Conservation (phyloP, 2,113 vertebrate genomes). For the Gobiocypris rarus region DNA sequence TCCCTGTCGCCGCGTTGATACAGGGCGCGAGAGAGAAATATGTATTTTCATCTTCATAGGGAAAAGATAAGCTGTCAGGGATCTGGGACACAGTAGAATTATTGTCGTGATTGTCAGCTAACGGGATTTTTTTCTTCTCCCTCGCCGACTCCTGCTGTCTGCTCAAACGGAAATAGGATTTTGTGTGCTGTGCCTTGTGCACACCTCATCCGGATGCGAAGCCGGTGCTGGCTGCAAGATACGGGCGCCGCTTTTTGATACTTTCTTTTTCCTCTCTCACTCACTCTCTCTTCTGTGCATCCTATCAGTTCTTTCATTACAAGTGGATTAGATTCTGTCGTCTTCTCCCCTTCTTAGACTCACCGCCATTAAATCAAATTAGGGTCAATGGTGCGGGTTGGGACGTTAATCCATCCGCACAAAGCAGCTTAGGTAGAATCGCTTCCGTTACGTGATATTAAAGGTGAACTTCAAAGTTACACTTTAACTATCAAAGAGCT, state of each 20-base stretch:
- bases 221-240: constrained; percentile 21
- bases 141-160: constrained; percentile 24
- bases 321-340: constrained; percentile 78
- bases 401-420: constrained; percentile 75
- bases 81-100: constrained; percentile 57
- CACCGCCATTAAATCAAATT: constrained; percentile 80
- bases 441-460: constrained; percentile 76
- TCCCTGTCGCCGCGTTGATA: constrained; percentile 13
- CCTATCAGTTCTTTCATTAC: constrained; percentile 72
- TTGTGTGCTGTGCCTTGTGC: constrained; percentile 44
- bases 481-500: constrained; percentile 71
- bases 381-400: constrained; percentile 76
- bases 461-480: constrained; percentile 77
- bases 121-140: constrained; percentile 47
- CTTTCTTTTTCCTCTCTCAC: neutral
- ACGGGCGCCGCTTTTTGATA: constrained; percentile 8
- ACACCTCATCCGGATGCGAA: constrained; percentile 36
- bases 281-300: constrained; percentile 2
- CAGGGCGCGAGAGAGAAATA: constrained; percentile 46
- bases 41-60: constrained; percentile 55
- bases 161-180: constrained; percentile 52
- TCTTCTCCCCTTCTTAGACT: constrained; percentile 72
- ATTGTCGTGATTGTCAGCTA: constrained; percentile 62
- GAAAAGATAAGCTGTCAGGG: constrained; percentile 62
- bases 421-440: constrained; percentile 77